A percentile compares a stretch with the other conserved stretches of the same genome.
phyloP scores from a whole-genome alignment of 2,797 vertebrate genomes.

The Vultur gryphus region DNA sequence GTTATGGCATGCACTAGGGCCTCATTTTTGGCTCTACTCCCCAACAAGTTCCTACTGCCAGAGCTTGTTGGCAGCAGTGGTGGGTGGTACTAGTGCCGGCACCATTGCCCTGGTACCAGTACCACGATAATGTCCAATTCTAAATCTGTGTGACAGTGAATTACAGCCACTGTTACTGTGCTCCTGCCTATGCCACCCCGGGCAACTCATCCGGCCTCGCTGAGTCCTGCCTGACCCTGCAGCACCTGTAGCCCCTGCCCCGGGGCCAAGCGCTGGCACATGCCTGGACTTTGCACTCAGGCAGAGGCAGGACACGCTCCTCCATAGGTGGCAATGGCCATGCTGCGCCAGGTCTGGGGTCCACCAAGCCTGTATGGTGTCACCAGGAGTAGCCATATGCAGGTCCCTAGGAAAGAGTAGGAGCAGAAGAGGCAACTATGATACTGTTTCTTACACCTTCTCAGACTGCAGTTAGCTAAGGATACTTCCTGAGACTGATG shows the following conservation, averaged over 20 bases:
- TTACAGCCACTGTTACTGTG: not conserved
- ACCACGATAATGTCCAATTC: not conserved
- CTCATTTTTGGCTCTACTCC: not conserved
- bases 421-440: not conserved
- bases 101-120: not conserved
- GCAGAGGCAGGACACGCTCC: not conserved
- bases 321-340: not conserved
- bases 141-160: not conserved
- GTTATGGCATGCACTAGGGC: too few species aligned
- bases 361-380: not conserved
- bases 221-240: not conserved
- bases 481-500: not conserved
- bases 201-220: fast-evolving
- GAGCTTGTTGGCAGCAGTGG: not conserved
- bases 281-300: not conserved
- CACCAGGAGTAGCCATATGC: fast-evolving
- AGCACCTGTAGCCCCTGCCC: not conserved
- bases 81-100: not conserved
- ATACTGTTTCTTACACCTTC: not conserved
- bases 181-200: not conserved
- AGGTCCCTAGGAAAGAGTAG: not conserved
- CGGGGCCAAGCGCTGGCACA: fast-evolving
- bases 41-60: not conserved
- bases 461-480: not conserved
- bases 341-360: not conserved